phyloP scores from a whole-genome alignment of 2,888 invertebrate genomes.

The Ypsolopha sequella region DNA sequence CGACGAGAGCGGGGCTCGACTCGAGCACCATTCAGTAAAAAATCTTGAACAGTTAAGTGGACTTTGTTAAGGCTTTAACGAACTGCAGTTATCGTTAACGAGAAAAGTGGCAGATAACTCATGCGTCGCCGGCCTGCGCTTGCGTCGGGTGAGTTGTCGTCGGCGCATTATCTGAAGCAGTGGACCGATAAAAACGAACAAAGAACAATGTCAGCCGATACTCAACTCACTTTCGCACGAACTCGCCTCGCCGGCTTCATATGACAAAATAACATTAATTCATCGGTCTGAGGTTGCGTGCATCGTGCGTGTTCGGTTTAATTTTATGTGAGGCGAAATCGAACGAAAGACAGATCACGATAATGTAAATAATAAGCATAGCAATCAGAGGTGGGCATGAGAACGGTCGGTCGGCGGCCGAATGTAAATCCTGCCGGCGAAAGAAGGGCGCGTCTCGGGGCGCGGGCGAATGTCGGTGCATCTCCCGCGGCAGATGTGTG shows the following conservation, averaged over 20 bases:
- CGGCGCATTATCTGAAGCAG: constrained; percentile 58
- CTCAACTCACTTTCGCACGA: constrained; percentile 61
- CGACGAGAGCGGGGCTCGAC: too few relatives aligned
- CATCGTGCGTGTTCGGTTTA: constrained; percentile 40
- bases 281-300: constrained; percentile 20
- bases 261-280: constrained; percentile 57
- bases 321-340: constrained; percentile 50
- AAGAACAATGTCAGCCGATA: constrained; percentile 62
- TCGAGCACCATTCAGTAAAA: not conserved
- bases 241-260: constrained; percentile 41
- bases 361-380: constrained; percentile 10
- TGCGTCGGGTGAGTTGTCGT: constrained; percentile 17
- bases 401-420: constrained; percentile 19
- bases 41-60: constrained; percentile 22
- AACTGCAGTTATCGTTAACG: constrained; percentile 46
- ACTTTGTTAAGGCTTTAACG: constrained; percentile 35
- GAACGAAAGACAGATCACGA: constrained; percentile 26
- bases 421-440: constrained; percentile 36
- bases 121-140: constrained; percentile 24
- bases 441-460: constrained; percentile 31
- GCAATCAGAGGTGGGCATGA: not conserved
- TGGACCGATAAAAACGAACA: constrained; percentile 66
- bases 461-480: constrained; percentile 25
- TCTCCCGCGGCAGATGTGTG: constrained; percentile 22
- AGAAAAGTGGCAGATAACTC: constrained; percentile 62